Evolutionary conservation across 2,113 vertebrate genomes (phyloP), one percentile per base, ranked within the genome.

Genomic region (Diadophis punctatus): DNA sequence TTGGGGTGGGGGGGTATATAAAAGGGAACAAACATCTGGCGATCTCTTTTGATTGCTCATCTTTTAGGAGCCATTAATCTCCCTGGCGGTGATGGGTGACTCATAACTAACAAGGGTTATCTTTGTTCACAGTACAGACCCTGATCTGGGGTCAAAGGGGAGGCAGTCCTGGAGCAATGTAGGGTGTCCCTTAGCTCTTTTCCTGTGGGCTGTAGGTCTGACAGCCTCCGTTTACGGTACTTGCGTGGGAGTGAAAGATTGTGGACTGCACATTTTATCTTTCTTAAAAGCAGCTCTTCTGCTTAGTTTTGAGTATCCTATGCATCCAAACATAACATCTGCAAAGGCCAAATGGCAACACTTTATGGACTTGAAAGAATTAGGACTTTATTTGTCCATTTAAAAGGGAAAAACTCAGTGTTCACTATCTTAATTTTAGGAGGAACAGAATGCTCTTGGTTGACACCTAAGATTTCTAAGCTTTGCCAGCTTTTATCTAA

Each of bases 91-190:
- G 52, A 48, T 43, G 16, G 86, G 74, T 90, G 92, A 93, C 68
- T 90, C 92, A 93, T 23, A 86, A 48, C 88, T 90, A 56, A 89
- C 53, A 89, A 93, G 55, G 92, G 80, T 93, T 93, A 93, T 93
- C 92, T 90, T 93, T 93, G 80, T 93, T 90, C 92, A 86, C 55
- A 92, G 55, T 51, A 11, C 86, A 63, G 52, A 56, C 55, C 16
- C 88, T 90, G 90, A 68, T 16, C n/a, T 12, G 43, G 74, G 23
- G 51, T 60, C 68, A 88, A 53, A 91, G 88, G 84, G 86, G 74
- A 86, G n/a, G 8, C 5, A 16, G 53, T 55, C 84, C 60, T 68
- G 49, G 49, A 60, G 46, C 80, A 18, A 3, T n/a, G 30, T 60
- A 20, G 53, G 25, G 86, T 49, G 48, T 88, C 87, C 53, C n/a